Evolutionary conservation across 2,113 vertebrate genomes (phyloP).

Genomic region (Megatriorchis doriae): DNA sequence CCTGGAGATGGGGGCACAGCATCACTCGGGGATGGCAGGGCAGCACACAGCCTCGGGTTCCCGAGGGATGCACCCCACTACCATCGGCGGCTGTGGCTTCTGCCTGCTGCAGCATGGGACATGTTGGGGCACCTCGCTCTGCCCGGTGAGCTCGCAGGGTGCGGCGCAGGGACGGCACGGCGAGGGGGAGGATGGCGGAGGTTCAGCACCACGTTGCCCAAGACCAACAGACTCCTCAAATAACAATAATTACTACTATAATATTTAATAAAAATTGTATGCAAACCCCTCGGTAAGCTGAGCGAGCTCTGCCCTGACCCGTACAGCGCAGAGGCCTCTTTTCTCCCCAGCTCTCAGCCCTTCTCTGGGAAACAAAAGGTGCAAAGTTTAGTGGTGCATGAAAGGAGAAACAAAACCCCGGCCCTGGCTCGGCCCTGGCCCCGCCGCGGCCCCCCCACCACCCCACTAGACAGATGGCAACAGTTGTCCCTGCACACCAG

Average conservation of each 20-base stretch:
- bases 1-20: background rate
- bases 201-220: background rate
- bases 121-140: background rate
- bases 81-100: background rate
- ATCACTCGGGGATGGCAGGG: background rate
- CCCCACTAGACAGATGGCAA: slow-evolving; percentile 70
- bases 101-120: background rate
- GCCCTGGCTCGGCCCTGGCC: background rate
- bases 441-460: background rate
- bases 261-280: background rate
- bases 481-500: slow-evolving; percentile 60
- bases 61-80: background rate
- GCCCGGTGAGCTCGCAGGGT: background rate
- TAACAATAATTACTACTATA: background rate
- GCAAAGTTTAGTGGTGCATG: slow-evolving; percentile 54
- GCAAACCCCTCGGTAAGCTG: background rate
- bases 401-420: slow-evolving; percentile 37
- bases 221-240: background rate
- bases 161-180: background rate
- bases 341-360: background rate
- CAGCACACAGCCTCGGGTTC: background rate
- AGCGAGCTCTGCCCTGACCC: slow-evolving; percentile 41
- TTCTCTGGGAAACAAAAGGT: slow-evolving; percentile 65
- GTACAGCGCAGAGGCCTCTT: background rate
- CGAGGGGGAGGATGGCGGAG: background rate